phyloP scores from a whole-genome alignment of 2,113 vertebrate species.

The Numida meleagris region DNA sequence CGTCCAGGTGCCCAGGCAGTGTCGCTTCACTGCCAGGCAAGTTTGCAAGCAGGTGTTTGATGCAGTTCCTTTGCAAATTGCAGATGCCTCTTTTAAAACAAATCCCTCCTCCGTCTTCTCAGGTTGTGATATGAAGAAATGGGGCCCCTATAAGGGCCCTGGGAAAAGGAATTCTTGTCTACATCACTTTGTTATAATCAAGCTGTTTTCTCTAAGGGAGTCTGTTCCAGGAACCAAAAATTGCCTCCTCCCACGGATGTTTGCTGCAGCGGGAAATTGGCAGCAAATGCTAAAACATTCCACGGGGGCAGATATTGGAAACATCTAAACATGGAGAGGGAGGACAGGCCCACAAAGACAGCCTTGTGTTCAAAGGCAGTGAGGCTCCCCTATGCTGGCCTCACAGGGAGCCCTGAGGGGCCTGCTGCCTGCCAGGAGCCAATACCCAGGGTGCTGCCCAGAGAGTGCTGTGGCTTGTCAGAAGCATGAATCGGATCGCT shows the following conservation, averaged over 20 bases:
- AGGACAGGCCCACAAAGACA: fast-evolving
- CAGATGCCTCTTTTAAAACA: not conserved
- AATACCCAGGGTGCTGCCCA: no score
- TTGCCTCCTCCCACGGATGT: fast-evolving
- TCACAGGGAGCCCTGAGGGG: no score
- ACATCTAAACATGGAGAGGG: fast-evolving
- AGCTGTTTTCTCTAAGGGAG: no score
- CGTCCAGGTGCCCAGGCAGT: no score
- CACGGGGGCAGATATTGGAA: not conserved
- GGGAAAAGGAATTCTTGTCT: fast-evolving
- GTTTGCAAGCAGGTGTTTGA: not conserved
- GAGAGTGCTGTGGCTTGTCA: no score
- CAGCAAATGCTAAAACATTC: fast-evolving
- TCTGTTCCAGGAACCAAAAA: not conserved
- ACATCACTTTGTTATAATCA: fast-evolving
- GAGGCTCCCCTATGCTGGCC: no score
- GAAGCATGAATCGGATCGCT: no score
- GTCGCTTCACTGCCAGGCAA: no score
- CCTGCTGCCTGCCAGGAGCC: no score
- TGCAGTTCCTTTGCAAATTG: not conserved
- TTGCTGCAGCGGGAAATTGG: fast-evolving
- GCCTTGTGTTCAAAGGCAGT: no score
- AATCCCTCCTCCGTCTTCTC: not conserved
- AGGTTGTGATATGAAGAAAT: fast-evolving
- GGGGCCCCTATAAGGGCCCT: no score